phyloP scores from a whole-genome alignment of 2,797 vertebrate genomes.

The Potorous gilbertii region DNA sequence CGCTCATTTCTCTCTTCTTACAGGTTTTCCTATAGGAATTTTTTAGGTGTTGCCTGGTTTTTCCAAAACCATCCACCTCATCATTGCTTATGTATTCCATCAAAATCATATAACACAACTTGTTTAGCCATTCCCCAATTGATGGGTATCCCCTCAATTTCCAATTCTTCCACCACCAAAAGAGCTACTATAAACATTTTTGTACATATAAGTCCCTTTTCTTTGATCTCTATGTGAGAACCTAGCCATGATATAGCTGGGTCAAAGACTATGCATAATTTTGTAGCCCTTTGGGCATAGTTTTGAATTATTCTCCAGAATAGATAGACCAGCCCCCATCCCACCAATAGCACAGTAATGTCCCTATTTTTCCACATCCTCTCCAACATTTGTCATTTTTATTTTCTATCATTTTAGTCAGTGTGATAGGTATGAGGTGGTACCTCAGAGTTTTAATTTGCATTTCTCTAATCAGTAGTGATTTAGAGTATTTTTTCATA shows the following conservation, averaged over 20 bases:
- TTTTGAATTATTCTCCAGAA: not conserved
- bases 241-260: not conserved
- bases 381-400: not conserved
- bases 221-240: not conserved
- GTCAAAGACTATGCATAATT: not conserved
- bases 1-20: no score
- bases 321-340: not conserved
- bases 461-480: no score
- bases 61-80: no score
- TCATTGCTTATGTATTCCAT: not conserved
- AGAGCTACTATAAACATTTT: not conserved
- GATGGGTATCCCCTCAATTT: not conserved
- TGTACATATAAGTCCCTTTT: not conserved
- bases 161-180: not conserved
- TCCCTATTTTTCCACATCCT: not conserved
- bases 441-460: no score
- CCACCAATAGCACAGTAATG: not conserved
- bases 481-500: no score
- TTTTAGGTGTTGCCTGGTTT: no score
- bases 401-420: no score
- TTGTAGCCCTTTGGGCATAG: not conserved
- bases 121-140: not conserved
- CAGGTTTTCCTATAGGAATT: no score
- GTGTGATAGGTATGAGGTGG: no score
- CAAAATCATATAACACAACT: not conserved